phyloP scores from a whole-genome alignment of 2,888 invertebrate genomes.

The Gryllus longicercus region DNA sequence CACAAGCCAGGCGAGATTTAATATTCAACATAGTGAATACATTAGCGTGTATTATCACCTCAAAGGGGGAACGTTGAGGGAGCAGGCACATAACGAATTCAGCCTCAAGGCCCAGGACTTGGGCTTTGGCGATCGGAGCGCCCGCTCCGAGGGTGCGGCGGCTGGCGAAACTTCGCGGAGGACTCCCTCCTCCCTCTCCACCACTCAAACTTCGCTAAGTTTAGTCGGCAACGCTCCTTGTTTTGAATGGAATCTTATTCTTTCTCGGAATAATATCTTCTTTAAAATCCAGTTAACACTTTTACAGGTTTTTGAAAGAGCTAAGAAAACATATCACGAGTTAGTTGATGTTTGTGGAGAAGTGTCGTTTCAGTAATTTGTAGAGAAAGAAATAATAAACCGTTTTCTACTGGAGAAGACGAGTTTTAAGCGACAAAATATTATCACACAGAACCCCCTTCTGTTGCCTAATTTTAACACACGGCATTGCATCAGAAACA shows the following conservation, averaged over 20 bases:
- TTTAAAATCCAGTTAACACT: slow-evolving; percentile 11
- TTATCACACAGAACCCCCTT: too few relatives aligned
- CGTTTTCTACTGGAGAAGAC: too few relatives aligned
- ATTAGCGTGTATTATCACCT: too few relatives aligned
- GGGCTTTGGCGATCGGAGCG: background rate
- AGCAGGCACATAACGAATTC: background rate
- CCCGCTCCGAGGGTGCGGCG: background rate
- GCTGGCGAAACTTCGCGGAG: background rate
- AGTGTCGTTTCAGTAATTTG: background rate
- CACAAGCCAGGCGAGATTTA: too few relatives aligned
- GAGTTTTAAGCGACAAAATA: too few relatives aligned
- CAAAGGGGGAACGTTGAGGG: background rate
- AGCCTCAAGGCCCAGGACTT: background rate
- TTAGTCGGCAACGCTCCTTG: background rate
- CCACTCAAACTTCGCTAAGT: background rate
- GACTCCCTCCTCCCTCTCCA: background rate
- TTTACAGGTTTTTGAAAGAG: background rate
- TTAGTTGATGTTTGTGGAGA: background rate
- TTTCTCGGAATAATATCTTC: slow-evolving; percentile 1
- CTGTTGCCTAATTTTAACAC: too few relatives aligned
- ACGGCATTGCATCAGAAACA: too few relatives aligned
- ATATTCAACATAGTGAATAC: too few relatives aligned
- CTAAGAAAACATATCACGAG: background rate
- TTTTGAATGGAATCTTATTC: background rate
- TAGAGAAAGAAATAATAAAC: too few relatives aligned